Conservation (phyloP, 2,797 vertebrate species). For the Coluber constrictor region DNA sequence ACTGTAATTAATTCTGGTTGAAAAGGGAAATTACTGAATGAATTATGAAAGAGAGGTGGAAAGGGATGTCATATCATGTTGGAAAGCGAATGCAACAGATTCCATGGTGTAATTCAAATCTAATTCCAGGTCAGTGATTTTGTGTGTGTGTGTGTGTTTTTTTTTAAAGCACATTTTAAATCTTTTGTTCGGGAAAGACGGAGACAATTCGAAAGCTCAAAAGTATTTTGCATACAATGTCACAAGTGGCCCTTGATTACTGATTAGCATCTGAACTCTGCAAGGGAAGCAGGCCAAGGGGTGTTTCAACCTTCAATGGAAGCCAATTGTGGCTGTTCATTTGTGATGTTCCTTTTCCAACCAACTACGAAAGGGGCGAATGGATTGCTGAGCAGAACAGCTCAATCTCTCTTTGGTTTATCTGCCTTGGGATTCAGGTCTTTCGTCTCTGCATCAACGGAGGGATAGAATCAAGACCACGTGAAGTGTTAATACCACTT, state of each 20-base stretch:
- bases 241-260: neutral
- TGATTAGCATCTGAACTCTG: conserved; percentile 20
- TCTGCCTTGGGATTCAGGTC: neutral
- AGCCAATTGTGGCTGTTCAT: neutral
- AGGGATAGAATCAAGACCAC: too few relatives aligned
- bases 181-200: conserved; percentile 6
- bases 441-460: neutral
- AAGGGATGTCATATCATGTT: neutral
- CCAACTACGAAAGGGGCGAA: neutral
- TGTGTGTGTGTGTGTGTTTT: neutral
- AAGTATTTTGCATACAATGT: neutral
- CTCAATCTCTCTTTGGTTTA: neutral
- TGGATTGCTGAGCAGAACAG: neutral
- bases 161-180: conserved; percentile 20
- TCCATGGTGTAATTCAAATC: conserved; percentile 10
- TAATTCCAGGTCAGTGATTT: conserved; percentile 21
- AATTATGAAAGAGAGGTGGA: neutral
- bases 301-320: neutral
- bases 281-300: conserved; percentile 7
- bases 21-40: conserved; percentile 19
- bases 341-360: neutral
- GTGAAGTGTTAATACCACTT: too few relatives aligned
- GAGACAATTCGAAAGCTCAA: neutral
- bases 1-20: conserved; percentile 51
- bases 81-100: conserved; percentile 11